phyloP scores from a whole-genome alignment of 92 coral and sea anemone species.

The Phenganax marumi region DNA sequence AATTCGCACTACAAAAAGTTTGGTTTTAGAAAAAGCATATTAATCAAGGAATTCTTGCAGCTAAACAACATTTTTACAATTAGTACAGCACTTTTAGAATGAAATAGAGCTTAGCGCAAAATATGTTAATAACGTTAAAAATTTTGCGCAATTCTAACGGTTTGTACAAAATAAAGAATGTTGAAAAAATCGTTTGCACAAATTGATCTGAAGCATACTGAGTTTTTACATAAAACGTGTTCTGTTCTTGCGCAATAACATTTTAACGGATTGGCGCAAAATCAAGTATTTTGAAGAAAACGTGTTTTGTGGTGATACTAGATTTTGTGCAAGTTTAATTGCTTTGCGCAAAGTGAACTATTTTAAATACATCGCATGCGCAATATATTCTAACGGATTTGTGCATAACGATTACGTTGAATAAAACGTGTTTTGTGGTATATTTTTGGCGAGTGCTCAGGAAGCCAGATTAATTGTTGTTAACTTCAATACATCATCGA shows the following conservation, averaged over 20 bases:
- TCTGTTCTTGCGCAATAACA: too few species aligned
- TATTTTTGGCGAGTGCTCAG: slow-evolving; percentile 27
- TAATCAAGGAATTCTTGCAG: not conserved
- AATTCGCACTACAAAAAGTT: too few species aligned
- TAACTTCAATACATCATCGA: slow-evolving; percentile 33
- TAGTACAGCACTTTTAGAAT: not conserved
- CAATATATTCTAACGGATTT: not conserved
- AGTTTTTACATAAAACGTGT: too few species aligned
- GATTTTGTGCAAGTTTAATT: too few species aligned
- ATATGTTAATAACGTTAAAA: not conserved
- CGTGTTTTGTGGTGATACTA: too few species aligned
- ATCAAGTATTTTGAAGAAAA: too few species aligned
- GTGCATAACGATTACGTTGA: not conserved
- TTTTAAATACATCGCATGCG: not conserved
- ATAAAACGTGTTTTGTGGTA: not conserved
- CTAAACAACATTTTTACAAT: not conserved
- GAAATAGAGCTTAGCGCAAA: not conserved
- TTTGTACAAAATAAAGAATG: too few species aligned
- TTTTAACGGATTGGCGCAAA: too few species aligned
- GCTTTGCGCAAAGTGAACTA: too few species aligned
- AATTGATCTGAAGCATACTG: too few species aligned
- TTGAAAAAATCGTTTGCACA: too few species aligned
- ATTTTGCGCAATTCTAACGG: not conserved
- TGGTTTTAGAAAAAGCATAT: not conserved
- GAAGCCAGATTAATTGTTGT: slow-evolving; percentile 30